phyloP scores from a whole-genome alignment of 2,888 invertebrate genomes.

The Sphaerophoria rueppellii region DNA sequence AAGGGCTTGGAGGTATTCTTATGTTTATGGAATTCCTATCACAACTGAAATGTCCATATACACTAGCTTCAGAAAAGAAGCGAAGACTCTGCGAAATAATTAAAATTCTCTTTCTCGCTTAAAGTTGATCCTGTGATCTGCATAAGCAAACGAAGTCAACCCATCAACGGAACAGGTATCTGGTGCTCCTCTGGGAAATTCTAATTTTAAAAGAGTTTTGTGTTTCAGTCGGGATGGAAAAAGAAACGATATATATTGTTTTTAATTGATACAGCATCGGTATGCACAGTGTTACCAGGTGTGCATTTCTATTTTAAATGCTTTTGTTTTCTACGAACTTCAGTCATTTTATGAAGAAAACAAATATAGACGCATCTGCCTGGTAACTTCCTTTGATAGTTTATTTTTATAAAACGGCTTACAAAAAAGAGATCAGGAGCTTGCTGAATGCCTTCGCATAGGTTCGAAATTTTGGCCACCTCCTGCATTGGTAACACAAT shows the following conservation, averaged over 20 bases:
- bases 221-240: background rate
- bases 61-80: slow-evolving; percentile 10
- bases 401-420: slow-evolving; percentile 24
- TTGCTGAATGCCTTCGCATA: slow-evolving; percentile 27
- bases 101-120: slow-evolving; percentile 65
- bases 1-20: slow-evolving; percentile 44
- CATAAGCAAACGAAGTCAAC: slow-evolving; percentile 41
- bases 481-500: slow-evolving; percentile 18
- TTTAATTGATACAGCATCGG: slow-evolving; percentile 69
- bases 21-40: slow-evolving; percentile 69
- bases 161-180: slow-evolving; percentile 36
- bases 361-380: background rate
- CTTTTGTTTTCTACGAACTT: background rate
- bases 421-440: slow-evolving; percentile 45
- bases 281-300: slow-evolving; percentile 27
- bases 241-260: slow-evolving; percentile 55
- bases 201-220: slow-evolving; percentile 60
- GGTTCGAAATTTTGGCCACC: slow-evolving; percentile 22
- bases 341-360: background rate
- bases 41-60: slow-evolving; percentile 45
- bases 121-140: slow-evolving; percentile 68
- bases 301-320: background rate
- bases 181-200: slow-evolving; percentile 48
- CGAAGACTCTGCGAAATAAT: slow-evolving; percentile 62
- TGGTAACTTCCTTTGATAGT: background rate